phyloP scores from a whole-genome alignment of 2,113 vertebrate species.

The Cricetomys ansorgei region DNA sequence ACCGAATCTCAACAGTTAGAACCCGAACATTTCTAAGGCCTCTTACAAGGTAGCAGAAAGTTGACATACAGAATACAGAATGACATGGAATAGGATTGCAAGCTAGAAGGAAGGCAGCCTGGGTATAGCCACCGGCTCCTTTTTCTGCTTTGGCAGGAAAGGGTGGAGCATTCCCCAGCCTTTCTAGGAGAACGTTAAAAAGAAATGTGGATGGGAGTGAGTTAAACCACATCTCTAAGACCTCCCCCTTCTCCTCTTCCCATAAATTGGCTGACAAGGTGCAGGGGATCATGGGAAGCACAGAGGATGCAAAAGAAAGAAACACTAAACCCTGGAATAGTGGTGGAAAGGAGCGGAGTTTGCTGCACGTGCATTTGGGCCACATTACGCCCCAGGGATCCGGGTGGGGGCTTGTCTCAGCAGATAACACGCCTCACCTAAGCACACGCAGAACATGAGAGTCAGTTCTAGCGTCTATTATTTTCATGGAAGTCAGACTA shows the following conservation, averaged over 20 bases:
- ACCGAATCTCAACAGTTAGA: neutral
- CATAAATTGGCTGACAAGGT: neutral
- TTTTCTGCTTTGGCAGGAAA: neutral
- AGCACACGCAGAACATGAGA: neutral
- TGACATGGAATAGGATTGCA: neutral
- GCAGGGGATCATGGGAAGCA: neutral
- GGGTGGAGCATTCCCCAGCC: neutral
- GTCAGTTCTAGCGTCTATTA: neutral
- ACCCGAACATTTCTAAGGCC: neutral
- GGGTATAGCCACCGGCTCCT: neutral
- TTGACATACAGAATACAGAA: neutral
- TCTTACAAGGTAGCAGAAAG: neutral
- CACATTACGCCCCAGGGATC: neutral
- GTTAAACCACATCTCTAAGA: neutral
- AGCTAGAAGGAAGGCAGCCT: neutral
- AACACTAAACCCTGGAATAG: neutral
- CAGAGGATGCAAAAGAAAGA: neutral
- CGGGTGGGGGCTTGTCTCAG: neutral
- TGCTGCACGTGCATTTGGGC: neutral
- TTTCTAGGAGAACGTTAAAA: neutral
- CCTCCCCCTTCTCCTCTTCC: no score
- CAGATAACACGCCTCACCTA: neutral
- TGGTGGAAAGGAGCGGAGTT: neutral
- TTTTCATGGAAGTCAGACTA: neutral
- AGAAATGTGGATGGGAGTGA: neutral